phyloP scores from a whole-genome alignment of 2,113 vertebrate genomes.

The Actinemys pallida region DNA sequence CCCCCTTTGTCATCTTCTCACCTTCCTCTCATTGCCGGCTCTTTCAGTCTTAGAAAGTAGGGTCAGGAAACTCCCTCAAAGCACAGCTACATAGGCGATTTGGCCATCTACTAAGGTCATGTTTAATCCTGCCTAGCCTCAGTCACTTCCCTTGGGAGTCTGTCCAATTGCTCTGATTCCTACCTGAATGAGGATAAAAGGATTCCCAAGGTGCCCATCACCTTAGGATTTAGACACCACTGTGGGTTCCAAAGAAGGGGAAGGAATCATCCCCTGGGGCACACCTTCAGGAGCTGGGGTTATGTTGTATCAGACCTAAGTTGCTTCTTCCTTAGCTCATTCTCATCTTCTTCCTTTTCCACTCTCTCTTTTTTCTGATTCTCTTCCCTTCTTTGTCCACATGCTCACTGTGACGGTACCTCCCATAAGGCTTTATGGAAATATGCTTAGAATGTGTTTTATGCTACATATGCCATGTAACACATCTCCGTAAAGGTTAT shows the following conservation, averaged over 20 bases:
- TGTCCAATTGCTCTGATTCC: background rate
- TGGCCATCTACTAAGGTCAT: background rate
- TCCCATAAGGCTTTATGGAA: too few relatives aligned
- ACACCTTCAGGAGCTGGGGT: background rate
- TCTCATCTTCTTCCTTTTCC: background rate
- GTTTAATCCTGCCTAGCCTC: background rate
- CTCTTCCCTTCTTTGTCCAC: background rate
- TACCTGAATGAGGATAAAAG: background rate
- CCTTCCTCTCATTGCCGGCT: background rate
- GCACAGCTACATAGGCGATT: background rate
- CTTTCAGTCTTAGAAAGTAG: background rate
- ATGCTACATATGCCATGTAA: too few relatives aligned
- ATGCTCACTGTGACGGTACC: too few relatives aligned
- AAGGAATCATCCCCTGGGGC: background rate
- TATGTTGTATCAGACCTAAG: background rate
- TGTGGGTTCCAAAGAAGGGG: background rate
- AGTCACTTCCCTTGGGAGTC: background rate
- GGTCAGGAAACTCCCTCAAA: background rate
- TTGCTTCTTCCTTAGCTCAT: background rate
- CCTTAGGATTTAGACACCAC: background rate
- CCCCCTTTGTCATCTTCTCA: background rate
- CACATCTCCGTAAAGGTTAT: too few relatives aligned
- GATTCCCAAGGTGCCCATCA: too few relatives aligned
- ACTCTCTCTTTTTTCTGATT: fast-evolving
- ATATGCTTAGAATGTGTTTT: too few relatives aligned